A percentile compares a stretch with the other conserved stretches of the same genome.
These are phyloP conservation scores for Schizopygopsis malacanthus DNA, from an alignment of 2,797 vertebrate species.

Conservation along the genomic window DNA sequence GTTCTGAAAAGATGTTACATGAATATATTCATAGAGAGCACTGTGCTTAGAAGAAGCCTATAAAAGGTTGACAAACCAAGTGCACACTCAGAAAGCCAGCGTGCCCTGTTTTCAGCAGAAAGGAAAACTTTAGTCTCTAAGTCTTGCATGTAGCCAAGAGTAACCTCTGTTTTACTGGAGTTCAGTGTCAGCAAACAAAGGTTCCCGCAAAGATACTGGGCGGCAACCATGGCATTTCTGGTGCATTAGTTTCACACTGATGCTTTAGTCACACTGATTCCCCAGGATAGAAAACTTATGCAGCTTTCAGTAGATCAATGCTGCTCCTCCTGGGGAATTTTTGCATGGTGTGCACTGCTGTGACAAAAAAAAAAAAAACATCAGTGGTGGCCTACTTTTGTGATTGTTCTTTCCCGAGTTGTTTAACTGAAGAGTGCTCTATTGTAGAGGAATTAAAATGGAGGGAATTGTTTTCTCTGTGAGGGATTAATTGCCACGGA, in stretches of 20 bases:
- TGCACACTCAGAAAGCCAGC: constrained; percentile 23
- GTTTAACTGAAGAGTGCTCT: constrained; percentile 60
- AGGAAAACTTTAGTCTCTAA: constrained; percentile 36
- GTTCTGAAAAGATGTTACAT: constrained; percentile 10
- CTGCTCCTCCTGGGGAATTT: constrained; percentile 60
- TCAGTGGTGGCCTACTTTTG: constrained; percentile 70
- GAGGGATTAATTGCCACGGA: constrained; percentile 66
- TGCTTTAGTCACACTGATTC: constrained; percentile 71
- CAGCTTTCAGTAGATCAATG: constrained; percentile 70
- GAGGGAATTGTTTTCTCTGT: constrained; percentile 48
- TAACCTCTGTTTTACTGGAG: constrained; percentile 46
- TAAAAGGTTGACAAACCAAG: constrained; percentile 42
- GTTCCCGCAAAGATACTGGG: constrained; percentile 44
- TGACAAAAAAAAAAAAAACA: constrained; percentile 5
- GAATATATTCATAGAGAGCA: constrained; percentile 36
- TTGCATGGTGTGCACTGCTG: constrained; percentile 60
- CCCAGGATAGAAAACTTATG: constrained; percentile 63
- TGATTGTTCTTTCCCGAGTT: constrained; percentile 53
- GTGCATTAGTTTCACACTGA: constrained; percentile 70
- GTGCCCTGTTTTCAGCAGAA: constrained; percentile 46
- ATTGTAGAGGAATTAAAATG: constrained; percentile 56
- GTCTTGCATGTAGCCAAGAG: constrained; percentile 51
- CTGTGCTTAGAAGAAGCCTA: constrained; percentile 10
- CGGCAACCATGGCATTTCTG: constrained; percentile 64
- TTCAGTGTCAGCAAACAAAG: constrained; percentile 44